Evolutionary conservation across 2,888 invertebrate genomes (phyloP).

Genomic region (Dolichomitus sp.): DNA sequence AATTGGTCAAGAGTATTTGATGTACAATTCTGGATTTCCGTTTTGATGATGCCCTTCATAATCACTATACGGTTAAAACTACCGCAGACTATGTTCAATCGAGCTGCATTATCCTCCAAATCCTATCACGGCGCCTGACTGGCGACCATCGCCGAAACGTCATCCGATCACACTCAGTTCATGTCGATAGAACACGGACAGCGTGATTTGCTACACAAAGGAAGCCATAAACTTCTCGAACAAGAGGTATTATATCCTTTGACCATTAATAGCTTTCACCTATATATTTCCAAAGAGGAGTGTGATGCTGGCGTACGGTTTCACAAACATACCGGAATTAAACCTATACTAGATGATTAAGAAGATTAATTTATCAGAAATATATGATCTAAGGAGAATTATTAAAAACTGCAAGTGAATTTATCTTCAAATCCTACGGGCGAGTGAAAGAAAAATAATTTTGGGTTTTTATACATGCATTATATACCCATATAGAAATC

Average conservation of each 20-base stretch:
- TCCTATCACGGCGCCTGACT: not conserved
- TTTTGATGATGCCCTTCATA: not conserved
- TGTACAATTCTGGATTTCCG: not conserved
- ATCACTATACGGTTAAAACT: too few species aligned
- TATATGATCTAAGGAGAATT: not conserved
- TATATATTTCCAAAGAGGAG: not conserved
- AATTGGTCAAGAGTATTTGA: not conserved
- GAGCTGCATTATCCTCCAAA: not conserved
- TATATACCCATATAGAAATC: too few species aligned
- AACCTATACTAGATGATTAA: not conserved
- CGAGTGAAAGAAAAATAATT: too few species aligned
- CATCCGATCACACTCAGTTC: not conserved
- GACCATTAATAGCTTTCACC: not conserved
- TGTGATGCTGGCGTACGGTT: not conserved
- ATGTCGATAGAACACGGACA: not conserved
- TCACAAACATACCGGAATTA: not conserved
- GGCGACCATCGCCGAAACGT: not conserved
- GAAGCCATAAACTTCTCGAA: not conserved
- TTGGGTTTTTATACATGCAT: too few species aligned
- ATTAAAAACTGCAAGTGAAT: not conserved
- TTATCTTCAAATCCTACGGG: not conserved
- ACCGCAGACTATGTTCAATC: not conserved
- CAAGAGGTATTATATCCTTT: slow-evolving; percentile 3
- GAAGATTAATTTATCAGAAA: not conserved
- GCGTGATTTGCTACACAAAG: slow-evolving; percentile 4